Percentiles rank a stretch among this genome's conserved stretches.
These are phyloP conservation scores for Lithobates pipiens DNA, from an alignment of 2,797 vertebrate genomes.

Conservation along the genomic window DNA sequence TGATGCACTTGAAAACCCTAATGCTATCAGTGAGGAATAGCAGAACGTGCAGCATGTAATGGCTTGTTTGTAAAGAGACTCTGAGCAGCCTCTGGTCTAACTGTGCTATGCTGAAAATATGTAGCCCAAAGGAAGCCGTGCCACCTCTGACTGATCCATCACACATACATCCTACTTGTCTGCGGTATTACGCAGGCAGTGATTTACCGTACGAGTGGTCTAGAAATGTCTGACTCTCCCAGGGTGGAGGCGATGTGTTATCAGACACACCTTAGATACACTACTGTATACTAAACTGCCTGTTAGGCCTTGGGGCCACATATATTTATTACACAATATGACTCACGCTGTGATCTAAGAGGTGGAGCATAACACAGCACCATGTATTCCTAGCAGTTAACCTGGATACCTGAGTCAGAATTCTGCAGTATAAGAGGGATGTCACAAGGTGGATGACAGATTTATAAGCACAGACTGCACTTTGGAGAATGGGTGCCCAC, in stretches of 20 bases:
- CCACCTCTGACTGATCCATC: conserved; percentile 60
- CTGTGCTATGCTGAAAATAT: conserved; percentile 59
- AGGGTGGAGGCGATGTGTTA: conserved; percentile 74
- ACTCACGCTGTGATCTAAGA: conserved; percentile 81
- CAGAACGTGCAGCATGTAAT: conserved; percentile 13
- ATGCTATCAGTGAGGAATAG: conserved; percentile 30
- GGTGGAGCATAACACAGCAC: conserved; percentile 76
- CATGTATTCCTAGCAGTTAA: conserved; percentile 47
- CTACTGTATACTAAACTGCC: conserved; percentile 63
- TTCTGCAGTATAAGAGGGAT: conserved; percentile 77
- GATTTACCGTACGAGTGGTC: conserved; percentile 73
- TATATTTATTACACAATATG: conserved; percentile 72
- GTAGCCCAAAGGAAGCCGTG: conserved; percentile 67
- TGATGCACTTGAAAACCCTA: conserved; percentile 22
- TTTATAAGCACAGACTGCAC: conserved; percentile 60
- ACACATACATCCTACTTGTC: conserved; percentile 67
- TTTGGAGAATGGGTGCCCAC: conserved; percentile 68
- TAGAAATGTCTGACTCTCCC: conserved; percentile 69
- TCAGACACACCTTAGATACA: conserved; percentile 76
- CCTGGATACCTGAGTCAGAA: conserved; percentile 75
- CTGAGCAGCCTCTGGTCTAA: neutral
- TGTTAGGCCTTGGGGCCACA: conserved; percentile 68
- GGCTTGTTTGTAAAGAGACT: conserved; percentile 27
- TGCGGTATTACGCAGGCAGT: conserved; percentile 82
- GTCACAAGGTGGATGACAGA: conserved; percentile 66